These are phyloP conservation scores for Potamilus streckersoni DNA, from an alignment of 1,140 invertebrate species.

Conservation along the genomic window DNA sequence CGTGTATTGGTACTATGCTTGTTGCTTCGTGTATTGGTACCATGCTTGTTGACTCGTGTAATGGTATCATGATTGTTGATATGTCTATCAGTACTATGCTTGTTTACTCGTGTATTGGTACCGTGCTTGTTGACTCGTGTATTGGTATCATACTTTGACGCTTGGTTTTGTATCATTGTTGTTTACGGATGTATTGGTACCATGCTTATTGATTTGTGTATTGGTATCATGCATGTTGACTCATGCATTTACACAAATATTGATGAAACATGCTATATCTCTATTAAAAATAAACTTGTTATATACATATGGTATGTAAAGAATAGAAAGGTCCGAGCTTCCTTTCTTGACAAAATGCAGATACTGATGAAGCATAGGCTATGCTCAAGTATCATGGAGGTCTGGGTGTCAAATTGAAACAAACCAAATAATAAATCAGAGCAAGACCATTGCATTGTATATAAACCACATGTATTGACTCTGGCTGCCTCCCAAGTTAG, in stretches of 20 bases:
- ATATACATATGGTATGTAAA: slow-evolving; percentile 1
- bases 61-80: background rate
- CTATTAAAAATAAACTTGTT: slow-evolving; percentile 5
- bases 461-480: too few relatives aligned
- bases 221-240: background rate
- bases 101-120: background rate
- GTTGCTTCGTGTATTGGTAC: background rate
- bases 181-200: background rate
- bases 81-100: too few relatives aligned
- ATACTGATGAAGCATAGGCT: background rate
- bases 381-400: too few relatives aligned
- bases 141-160: background rate
- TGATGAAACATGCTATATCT: slow-evolving; percentile 5
- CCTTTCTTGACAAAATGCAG: background rate
- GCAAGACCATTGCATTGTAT: too few relatives aligned
- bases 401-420: too few relatives aligned
- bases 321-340: background rate
- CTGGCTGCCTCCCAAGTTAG: too few relatives aligned
- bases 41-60: background rate
- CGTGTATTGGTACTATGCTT: background rate
- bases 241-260: background rate
- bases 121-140: background rate
- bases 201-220: background rate
- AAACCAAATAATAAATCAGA: too few relatives aligned
- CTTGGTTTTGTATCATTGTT: too few relatives aligned